Percentiles rank a stretch among this genome's conserved stretches.
These are phyloP conservation scores for Balaenoptera acutorostrata DNA, from an alignment of 2,113 vertebrate genomes.

Conservation along the genomic window DNA sequence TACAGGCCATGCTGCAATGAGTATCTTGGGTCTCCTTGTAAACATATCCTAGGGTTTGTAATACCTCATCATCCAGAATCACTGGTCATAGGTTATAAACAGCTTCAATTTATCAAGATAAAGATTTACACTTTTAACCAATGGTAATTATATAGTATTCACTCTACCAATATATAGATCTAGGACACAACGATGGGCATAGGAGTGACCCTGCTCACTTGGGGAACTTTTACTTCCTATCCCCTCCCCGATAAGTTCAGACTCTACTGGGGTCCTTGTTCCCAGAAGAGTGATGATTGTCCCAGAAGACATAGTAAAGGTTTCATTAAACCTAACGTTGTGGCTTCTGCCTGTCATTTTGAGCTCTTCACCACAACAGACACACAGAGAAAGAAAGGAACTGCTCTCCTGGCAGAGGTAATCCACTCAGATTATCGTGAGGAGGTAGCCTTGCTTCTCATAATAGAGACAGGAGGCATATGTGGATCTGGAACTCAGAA, in stretches of 20 bases:
- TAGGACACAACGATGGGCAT: neutral
- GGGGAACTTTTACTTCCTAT: neutral
- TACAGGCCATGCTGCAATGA: neutral
- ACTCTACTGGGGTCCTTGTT: neutral
- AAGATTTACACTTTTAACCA: neutral
- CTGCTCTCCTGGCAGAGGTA: neutral
- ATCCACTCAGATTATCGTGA: neutral
- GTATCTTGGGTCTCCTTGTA: neutral
- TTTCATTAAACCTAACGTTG: neutral
- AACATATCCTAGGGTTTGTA: neutral
- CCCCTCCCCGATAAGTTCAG: fast-evolving
- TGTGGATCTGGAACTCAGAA: neutral
- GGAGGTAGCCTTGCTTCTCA: neutral
- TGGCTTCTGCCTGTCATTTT: neutral
- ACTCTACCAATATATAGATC: neutral
- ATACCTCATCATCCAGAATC: neutral
- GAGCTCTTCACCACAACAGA: neutral
- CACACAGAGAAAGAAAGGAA: neutral
- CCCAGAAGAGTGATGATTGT: neutral
- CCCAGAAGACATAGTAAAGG: neutral
- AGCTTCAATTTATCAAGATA: neutral
- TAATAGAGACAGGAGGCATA: neutral
- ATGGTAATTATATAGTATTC: neutral
- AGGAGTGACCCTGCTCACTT: neutral
- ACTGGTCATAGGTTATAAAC: neutral